A percentile compares a stretch with the other conserved stretches of the same genome.
These are phyloP conservation scores for Cerastis rubricosa DNA, from an alignment of 2,888 invertebrate genomes.

Conservation along the genomic window DNA sequence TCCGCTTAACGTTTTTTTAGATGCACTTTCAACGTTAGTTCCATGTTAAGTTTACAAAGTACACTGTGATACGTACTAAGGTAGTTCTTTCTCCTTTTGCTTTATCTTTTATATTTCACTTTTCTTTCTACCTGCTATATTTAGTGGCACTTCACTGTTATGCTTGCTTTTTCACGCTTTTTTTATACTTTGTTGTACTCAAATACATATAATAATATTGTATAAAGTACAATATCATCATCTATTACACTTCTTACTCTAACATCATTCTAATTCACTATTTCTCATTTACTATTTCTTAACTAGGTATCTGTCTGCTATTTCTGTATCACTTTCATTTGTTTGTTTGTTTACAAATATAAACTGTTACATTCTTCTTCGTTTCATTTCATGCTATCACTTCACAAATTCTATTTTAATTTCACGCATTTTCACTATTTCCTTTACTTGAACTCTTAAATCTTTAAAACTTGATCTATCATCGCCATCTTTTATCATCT, in stretches of 20 bases:
- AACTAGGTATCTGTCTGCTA: conserved; percentile 48
- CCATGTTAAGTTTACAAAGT: conserved; percentile 81
- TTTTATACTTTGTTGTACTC: conserved; percentile 23
- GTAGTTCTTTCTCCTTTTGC: conserved; percentile 73
- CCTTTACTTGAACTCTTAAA: conserved; percentile 2
- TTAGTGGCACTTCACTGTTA: conserved; percentile 57
- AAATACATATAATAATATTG: conserved; percentile 9
- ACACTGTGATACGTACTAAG: conserved; percentile 88
- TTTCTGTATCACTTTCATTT: conserved; percentile 51
- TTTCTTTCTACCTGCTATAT: conserved; percentile 29
- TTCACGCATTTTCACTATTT: conserved; percentile 36
- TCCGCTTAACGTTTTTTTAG: conserved; percentile 74
- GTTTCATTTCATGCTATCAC: conserved; percentile 73
- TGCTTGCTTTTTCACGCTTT: conserved; percentile 62
- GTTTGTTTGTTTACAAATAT: conserved; percentile 62
- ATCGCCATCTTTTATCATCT: neutral
- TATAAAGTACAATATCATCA: conserved; percentile 36
- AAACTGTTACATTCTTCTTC: conserved; percentile 67
- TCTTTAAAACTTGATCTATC: conserved; percentile 16
- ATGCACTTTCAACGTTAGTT: conserved; percentile 79
- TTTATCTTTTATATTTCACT: conserved; percentile 53
- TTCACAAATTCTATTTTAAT: conserved; percentile 26
- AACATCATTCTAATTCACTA: conserved; percentile 30
- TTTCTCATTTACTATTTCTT: conserved; percentile 40
- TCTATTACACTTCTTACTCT: conserved; percentile 20